Percentiles rank a stretch among this genome's conserved stretches.
These are phyloP conservation scores for Pelmatolapia mariae DNA, from an alignment of 2,113 vertebrate species.

Conservation along the genomic window DNA sequence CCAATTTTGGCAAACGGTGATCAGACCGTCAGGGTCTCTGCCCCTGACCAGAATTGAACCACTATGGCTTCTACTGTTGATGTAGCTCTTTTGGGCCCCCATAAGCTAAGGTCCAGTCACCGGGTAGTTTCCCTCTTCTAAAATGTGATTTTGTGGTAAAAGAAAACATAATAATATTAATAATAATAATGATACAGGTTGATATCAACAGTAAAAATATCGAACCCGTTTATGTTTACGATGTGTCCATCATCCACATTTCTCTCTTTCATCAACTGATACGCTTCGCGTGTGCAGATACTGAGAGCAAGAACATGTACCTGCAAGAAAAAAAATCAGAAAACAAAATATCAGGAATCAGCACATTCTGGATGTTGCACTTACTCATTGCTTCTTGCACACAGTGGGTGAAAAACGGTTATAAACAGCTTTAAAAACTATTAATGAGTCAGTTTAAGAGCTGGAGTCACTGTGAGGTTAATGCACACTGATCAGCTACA, in stretches of 20 bases:
- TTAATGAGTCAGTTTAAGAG: neutral
- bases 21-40: accelerated
- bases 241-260: constrained; percentile 86
- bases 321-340: constrained; percentile 37
- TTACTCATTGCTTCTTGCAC: neutral
- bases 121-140: accelerated
- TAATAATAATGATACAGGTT: neutral
- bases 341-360: neutral
- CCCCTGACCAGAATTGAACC: neutral
- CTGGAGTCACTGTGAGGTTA: neutral
- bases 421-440: neutral
- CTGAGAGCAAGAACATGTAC: constrained; percentile 83
- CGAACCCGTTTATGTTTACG: constrained; percentile 86
- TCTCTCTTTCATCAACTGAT: constrained; percentile 72
- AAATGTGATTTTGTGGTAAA: accelerated
- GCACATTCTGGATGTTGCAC: neutral
- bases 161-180: accelerated
- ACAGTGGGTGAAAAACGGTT: accelerated
- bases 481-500: neutral
- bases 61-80: accelerated
- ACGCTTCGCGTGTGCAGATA: constrained; percentile 83
- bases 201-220: constrained; percentile 53
- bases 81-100: neutral
- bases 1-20: neutral
- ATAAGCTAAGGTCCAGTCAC: accelerated